phyloP scores from a whole-genome alignment of 2,797 vertebrate genomes.

The Lacerta bilineata region DNA sequence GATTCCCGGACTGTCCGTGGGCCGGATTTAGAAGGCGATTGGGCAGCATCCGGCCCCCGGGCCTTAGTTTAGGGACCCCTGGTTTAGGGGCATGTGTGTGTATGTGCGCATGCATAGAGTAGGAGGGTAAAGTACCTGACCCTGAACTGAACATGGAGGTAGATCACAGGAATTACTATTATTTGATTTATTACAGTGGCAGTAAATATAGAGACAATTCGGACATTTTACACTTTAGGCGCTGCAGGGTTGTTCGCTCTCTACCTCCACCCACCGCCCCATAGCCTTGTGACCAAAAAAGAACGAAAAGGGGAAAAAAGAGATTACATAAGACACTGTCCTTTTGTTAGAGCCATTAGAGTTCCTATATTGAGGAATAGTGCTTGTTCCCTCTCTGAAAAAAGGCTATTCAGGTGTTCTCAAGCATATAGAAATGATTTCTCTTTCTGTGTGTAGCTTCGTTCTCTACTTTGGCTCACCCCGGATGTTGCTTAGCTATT shows the following conservation, averaged over 20 bases:
- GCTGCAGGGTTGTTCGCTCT: neutral
- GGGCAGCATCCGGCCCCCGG: too few relatives aligned
- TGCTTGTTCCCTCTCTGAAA: conserved; percentile 51
- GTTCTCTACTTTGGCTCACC: conserved; percentile 48
- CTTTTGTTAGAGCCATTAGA: conserved; percentile 55
- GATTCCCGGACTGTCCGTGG: too few relatives aligned
- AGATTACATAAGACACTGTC: conserved; percentile 61
- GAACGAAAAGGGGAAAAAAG: conserved; percentile 19
- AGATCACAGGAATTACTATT: neutral
- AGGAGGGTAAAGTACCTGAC: neutral
- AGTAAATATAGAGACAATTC: conserved; percentile 2
- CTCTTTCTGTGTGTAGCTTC: conserved; percentile 52
- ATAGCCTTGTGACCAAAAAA: conserved; percentile 9
- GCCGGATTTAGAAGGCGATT: too few relatives aligned
- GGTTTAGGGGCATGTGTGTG: neutral
- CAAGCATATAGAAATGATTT: conserved; percentile 67
- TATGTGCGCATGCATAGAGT: neutral
- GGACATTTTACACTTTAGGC: conserved; percentile 14
- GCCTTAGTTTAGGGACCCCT: too few relatives aligned
- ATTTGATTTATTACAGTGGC: neutral
- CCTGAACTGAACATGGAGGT: neutral
- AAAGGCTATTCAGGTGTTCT: conserved; percentile 68
- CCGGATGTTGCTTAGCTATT: conserved; percentile 40
- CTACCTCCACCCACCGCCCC: neutral
- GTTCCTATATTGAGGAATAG: conserved; percentile 12